Base-by-base conservation (phyloP, 2,113 vertebrate species). In the Anarhynchus alexandrinus region DNA sequence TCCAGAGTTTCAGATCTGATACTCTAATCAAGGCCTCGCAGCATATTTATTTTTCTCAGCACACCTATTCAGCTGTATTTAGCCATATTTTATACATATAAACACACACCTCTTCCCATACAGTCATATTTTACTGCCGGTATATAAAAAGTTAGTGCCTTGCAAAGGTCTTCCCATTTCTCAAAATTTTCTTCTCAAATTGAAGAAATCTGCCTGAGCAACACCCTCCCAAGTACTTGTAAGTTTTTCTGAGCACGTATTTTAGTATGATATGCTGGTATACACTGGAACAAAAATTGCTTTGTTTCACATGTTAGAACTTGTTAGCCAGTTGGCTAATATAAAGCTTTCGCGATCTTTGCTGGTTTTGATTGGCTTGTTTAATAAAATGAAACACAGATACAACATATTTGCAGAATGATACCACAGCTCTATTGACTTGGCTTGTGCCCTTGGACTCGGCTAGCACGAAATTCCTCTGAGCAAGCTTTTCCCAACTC, bases 351-450 rank as follows among this genome's bases (percentile, higher is more conserved):
- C 45, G 66, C 4, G 32, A 94, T 71, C 79, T 78, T 59, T 74
- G 18, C 80, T 74, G 58, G 26, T 77, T 95, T 72, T 74, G 76
- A 92, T 94, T 91, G 34, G 55, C 32, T 77, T 65, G 34, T 65
- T 94, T 95, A 90, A 40, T 77, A 93, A 90, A 94, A 77, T 61
- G 47, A 64, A 70, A 80, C 54, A 58, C 29, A 92, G 88, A 91
- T 90, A 82, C 47, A 90, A 93, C 91, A 96, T 96, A 95, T 73
- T 96, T 96, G 82, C 78, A 95, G 85, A 94, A 83, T 88, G 91
- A 77, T 47, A 71, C 38, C 84, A 61, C 17, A 83, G 91, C 38
- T 88, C 85, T 93, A 36, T 93, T 74, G 77, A 92, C 67, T 94
- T 89, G 88, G 72, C 93, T 96, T 91, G 78, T 73, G 66, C 69